Conservation (phyloP, 1,140 invertebrate species). For the Cotesia glomerata region DNA sequence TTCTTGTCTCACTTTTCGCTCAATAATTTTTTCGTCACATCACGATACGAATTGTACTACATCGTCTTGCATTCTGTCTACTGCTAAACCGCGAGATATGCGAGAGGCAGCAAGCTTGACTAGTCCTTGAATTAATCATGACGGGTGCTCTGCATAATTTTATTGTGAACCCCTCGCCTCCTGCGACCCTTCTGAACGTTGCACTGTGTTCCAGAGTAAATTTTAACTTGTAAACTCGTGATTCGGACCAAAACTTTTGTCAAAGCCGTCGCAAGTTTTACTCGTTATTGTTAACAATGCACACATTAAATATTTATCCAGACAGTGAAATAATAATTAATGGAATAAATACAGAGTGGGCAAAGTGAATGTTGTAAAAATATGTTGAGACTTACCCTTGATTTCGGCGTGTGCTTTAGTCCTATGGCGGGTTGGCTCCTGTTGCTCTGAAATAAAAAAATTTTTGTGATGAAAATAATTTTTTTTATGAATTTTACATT, state of each 20-base stretch:
- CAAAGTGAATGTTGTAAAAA: constrained; percentile 2
- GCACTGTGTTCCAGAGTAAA: not conserved
- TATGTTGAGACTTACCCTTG: constrained; percentile 69
- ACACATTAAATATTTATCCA: not conserved
- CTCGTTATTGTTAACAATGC: not conserved
- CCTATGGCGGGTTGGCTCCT: constrained; percentile 79
- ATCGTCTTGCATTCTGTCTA: not conserved
- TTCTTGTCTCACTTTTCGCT: not conserved
- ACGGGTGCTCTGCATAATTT: constrained; percentile 13
- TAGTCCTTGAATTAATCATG: constrained; percentile 22
- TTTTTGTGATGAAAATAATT: constrained; percentile 21
- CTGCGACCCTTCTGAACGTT: not conserved
- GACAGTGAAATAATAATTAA: not conserved
- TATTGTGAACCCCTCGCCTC: not conserved
- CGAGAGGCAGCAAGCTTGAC: constrained; percentile 3
- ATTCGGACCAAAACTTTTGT: not conserved
- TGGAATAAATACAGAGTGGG: not conserved
- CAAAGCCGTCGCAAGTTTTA: too few relatives aligned
- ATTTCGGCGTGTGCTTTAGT: constrained; percentile 77
- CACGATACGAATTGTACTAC: too few relatives aligned
- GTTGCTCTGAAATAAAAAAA: constrained; percentile 70
- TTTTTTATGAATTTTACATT: too few relatives aligned
- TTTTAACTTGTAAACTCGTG: constrained; percentile 17
- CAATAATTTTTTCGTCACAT: not conserved
- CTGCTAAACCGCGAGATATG: too few relatives aligned